Conservation (phyloP, 2,888 invertebrate genomes). For the Tenthredo notha region DNA sequence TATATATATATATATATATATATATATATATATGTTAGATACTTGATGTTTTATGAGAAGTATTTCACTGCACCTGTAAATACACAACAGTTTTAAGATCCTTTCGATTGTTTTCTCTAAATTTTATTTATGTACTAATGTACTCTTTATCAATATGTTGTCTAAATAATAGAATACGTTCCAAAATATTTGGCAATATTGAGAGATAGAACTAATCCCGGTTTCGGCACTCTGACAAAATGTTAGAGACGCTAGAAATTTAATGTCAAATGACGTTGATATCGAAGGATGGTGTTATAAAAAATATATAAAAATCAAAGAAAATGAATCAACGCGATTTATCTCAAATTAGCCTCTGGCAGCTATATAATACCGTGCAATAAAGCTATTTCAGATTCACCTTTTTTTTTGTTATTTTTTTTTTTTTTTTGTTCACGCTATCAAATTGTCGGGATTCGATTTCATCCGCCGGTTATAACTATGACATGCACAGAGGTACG, state of each 20-base stretch:
- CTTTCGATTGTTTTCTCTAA: background rate
- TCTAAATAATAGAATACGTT: background rate
- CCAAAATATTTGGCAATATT: background rate
- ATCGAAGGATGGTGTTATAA: background rate
- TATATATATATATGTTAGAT: background rate
- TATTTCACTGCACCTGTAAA: background rate
- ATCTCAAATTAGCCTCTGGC: background rate
- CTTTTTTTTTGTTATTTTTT: background rate
- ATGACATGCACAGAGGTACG: background rate
- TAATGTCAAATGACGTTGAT: background rate
- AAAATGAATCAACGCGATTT: background rate
- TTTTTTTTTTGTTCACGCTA: background rate
- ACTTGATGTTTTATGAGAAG: background rate
- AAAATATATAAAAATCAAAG: too few species aligned
- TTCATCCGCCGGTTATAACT: background rate
- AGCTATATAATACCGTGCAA: background rate
- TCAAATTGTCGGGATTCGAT: conserved; percentile 21
- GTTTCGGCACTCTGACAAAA: background rate
- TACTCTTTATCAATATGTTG: background rate
- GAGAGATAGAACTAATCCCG: background rate
- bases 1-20: background rate
- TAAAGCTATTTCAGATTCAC: background rate
- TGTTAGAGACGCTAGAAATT: background rate
- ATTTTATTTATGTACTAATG: too few species aligned
- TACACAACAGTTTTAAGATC: background rate